A percentile compares a stretch with the other conserved stretches of the same genome.
Conservation (phyloP, 2,113 vertebrate species). For the Notothenia coriiceps region DNA sequence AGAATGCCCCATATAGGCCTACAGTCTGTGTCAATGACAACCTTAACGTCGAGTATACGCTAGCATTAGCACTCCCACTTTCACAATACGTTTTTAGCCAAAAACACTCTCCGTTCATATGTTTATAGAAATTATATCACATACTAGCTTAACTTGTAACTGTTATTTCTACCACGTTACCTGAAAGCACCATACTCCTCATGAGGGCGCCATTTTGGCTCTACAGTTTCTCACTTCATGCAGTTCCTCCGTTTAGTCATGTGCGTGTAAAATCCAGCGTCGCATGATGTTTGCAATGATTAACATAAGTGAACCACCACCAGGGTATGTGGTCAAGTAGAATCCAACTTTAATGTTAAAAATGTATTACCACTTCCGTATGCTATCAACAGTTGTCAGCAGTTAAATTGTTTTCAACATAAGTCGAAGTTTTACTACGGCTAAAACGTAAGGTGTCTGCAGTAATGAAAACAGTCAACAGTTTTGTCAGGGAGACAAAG, state of each 20-base stretch:
- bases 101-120: background rate
- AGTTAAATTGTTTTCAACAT: conserved; percentile 3
- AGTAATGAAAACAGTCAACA: background rate
- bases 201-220: conserved; percentile 68
- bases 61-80: background rate
- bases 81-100: background rate
- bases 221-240: conserved; percentile 45
- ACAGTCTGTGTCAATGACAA: background rate
- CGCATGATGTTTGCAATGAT: background rate
- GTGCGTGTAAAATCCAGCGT: background rate
- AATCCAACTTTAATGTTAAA: background rate
- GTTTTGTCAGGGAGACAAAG: background rate
- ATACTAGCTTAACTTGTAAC: background rate
- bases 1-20: too few relatives aligned
- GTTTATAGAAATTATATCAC: background rate
- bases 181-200: background rate
- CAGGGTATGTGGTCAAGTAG: background rate
- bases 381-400: background rate
- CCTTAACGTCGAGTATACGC: background rate
- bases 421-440: background rate
- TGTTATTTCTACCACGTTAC: conserved; percentile 3
- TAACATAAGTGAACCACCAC: background rate
- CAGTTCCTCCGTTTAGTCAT: conserved; percentile 39
- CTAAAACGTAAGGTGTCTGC: background rate
- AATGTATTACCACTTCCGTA: too few relatives aligned